These are phyloP conservation scores for Eonycteris spelaea DNA, from an alignment of 2,113 vertebrate species.

Conservation along the genomic window DNA sequence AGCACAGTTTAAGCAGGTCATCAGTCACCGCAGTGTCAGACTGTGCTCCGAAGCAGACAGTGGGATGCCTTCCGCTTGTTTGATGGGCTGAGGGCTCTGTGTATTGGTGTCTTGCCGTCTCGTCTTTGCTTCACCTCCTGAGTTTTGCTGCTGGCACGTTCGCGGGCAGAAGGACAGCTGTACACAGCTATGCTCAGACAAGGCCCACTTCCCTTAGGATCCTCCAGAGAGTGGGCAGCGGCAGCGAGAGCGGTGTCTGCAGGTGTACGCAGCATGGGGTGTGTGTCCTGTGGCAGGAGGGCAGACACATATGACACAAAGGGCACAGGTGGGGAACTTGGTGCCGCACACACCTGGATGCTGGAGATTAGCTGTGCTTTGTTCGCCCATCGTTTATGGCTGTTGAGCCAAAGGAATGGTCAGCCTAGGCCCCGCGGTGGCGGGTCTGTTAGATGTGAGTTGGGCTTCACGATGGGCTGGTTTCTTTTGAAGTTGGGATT, in stretches of 20 bases:
- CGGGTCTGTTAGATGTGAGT: conserved; percentile 55
- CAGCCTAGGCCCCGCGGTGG: neutral
- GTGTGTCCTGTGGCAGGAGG: neutral
- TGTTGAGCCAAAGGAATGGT: neutral
- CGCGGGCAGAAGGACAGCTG: neutral
- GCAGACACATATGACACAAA: neutral
- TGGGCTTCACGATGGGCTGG: conserved; percentile 57
- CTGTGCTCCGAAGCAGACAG: neutral
- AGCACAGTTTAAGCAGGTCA: neutral
- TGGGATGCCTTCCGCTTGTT: neutral
- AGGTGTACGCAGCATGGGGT: neutral
- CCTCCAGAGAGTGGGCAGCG: neutral
- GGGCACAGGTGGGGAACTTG: neutral
- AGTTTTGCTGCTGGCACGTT: neutral
- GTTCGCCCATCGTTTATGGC: neutral
- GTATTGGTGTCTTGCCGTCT: neutral
- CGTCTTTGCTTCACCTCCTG: neutral
- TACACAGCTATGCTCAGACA: neutral
- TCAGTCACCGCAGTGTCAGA: neutral
- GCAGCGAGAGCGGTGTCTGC: neutral
- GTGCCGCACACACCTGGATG: neutral
- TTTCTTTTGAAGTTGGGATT: conserved; percentile 72
- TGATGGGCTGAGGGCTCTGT: neutral
- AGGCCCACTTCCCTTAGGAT: neutral
- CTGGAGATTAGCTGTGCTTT: neutral